Conservation (phyloP, 2,113 vertebrate genomes). For the Clarias gariepinus region DNA sequence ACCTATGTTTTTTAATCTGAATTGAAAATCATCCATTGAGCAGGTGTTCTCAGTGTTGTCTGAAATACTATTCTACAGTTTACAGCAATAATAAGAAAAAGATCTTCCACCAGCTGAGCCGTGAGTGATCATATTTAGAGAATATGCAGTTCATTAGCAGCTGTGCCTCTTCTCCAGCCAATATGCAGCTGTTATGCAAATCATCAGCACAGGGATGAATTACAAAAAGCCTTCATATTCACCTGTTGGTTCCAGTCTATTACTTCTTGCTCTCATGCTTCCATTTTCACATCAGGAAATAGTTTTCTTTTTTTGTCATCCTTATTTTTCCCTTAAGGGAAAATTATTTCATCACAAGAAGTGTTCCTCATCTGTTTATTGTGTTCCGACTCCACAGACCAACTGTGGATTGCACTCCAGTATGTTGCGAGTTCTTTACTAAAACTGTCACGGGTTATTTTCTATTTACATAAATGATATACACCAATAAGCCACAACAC, state of each 20-base stretch:
- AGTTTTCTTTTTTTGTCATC: conserved; percentile 9
- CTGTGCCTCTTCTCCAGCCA: conserved; percentile 19
- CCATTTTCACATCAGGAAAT: not conserved
- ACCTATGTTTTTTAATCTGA: not conserved
- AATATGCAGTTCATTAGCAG: conserved; percentile 10
- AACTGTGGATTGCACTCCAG: not conserved
- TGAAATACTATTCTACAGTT: conserved; percentile 7
- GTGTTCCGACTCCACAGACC: not conserved
- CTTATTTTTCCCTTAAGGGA: not conserved
- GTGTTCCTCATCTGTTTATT: conserved; percentile 45
- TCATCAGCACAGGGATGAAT: conserved; percentile 23
- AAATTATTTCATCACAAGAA: conserved; percentile 26
- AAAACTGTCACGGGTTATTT: conserved; percentile 8
- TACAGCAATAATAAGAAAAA: conserved; percentile 1
- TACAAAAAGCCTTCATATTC: conserved; percentile 31
- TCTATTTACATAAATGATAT: not conserved
- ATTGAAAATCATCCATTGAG: not conserved
- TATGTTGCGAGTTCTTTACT: not conserved
- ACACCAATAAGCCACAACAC: no score
- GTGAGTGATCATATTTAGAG: conserved; percentile 32
- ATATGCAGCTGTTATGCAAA: conserved; percentile 47
- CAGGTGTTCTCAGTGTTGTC: not conserved
- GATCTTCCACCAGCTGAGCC: conserved; percentile 2
- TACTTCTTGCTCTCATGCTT: conserved; percentile 43
- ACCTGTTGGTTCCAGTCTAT: conserved; percentile 50